These are phyloP conservation scores for Sebastes baramenuke DNA, from an alignment of 2,797 vertebrate species.

Conservation along the genomic window DNA sequence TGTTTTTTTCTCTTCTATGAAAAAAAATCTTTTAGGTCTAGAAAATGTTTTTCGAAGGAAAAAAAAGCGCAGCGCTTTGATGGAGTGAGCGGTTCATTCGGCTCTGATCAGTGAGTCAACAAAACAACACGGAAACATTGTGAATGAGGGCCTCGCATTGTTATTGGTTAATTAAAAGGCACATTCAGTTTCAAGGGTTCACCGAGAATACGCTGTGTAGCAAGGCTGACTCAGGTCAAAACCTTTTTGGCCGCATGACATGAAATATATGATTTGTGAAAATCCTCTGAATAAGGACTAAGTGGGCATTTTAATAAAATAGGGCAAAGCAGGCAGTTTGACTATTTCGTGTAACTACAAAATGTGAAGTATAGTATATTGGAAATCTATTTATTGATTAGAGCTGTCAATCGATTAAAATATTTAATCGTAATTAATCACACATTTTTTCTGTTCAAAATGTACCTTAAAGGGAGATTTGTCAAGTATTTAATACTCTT, in stretches of 20 bases:
- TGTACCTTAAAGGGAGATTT: too few relatives aligned
- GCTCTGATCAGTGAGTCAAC: conserved; percentile 3
- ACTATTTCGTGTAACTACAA: not conserved
- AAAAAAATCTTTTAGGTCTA: not conserved
- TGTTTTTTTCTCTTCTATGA: not conserved
- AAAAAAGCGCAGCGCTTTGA: not conserved
- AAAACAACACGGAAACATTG: not conserved
- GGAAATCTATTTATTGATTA: not conserved
- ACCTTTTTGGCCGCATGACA: not conserved
- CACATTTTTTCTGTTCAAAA: too few relatives aligned
- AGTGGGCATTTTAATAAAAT: not conserved
- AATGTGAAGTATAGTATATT: not conserved
- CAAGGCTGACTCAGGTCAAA: not conserved
- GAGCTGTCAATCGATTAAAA: too few relatives aligned
- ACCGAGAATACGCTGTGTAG: not conserved
- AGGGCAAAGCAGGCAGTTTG: not conserved
- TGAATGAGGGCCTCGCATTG: not conserved
- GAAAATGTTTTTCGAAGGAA: conserved; percentile 9
- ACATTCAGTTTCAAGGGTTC: not conserved
- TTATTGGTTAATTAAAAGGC: not conserved
- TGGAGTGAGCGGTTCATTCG: conserved; percentile 13
- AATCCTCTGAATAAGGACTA: not conserved
- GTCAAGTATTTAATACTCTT: too few relatives aligned
- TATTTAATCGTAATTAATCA: too few relatives aligned
- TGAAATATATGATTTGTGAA: not conserved